Percentiles rank a stretch among this genome's conserved stretches.
Evolutionary conservation across 2,888 invertebrate genomes (phyloP).

Genomic region (Andrena hattorfiana): DNA sequence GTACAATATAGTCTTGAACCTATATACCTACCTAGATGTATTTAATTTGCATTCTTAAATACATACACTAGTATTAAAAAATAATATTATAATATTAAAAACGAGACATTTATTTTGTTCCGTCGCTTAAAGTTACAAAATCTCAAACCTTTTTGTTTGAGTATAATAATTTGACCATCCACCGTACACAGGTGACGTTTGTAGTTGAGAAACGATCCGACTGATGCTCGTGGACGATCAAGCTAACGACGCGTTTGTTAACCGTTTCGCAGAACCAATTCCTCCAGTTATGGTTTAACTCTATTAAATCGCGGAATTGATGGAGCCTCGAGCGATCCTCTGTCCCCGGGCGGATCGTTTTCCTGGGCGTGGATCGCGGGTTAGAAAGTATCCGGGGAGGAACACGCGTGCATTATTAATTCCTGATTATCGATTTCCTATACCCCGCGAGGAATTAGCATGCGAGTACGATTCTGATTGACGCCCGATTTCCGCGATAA

Average conservation of each 20-base stretch:
- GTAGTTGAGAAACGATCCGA: background rate
- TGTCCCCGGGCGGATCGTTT: background rate
- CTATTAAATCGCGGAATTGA: slow-evolving; percentile 31
- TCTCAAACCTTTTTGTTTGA: too few species aligned
- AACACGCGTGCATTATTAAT: slow-evolving; percentile 27
- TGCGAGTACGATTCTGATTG: slow-evolving; percentile 39
- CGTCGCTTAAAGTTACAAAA: too few species aligned
- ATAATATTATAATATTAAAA: too few species aligned
- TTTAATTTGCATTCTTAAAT: too few species aligned
- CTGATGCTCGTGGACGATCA: slow-evolving; percentile 25
- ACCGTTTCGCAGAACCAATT: slow-evolving; percentile 47
- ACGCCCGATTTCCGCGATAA: slow-evolving; percentile 38
- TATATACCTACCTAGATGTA: too few species aligned
- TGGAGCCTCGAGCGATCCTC: slow-evolving; percentile 9
- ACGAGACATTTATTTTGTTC: too few species aligned
- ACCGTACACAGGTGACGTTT: background rate
- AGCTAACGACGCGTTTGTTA: slow-evolving; percentile 25
- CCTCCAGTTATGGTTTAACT: slow-evolving; percentile 27
- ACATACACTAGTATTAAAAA: too few species aligned
- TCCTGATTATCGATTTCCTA: slow-evolving; percentile 50
- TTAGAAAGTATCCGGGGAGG: slow-evolving; percentile 30
- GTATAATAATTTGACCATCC: too few species aligned
- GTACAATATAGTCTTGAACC: too few species aligned
- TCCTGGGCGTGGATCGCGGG: slow-evolving; percentile 9
- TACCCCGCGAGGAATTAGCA: slow-evolving; percentile 21